Percentiles rank a stretch among this genome's conserved stretches.
Evolutionary conservation across 1,140 invertebrate species (phyloP).

Genomic region (Battus philenor): DNA sequence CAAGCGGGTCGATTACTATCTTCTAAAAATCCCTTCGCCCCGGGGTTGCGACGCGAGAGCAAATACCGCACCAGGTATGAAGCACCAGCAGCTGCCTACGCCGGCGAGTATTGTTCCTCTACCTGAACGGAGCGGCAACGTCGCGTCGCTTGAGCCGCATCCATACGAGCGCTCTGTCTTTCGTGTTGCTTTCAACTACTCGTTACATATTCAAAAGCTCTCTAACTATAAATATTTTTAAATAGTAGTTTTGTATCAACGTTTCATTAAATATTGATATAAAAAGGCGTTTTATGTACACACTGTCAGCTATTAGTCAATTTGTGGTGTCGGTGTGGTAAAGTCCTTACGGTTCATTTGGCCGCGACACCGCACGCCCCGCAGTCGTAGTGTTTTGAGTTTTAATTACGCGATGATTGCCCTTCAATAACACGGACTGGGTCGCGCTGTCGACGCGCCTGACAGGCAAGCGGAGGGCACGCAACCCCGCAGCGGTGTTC

Average conservation of each 20-base stretch:
- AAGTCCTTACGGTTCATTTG: not conserved
- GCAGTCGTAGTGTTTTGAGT: conserved; percentile 6
- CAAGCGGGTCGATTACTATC: conserved; percentile 51
- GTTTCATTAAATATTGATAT: too few species aligned
- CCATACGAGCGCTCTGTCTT: too few species aligned
- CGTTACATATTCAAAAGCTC: too few species aligned
- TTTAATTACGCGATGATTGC: conserved; percentile 1
- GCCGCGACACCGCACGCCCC: not conserved
- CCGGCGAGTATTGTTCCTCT: conserved; percentile 25
- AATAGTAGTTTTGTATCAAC: too few species aligned
- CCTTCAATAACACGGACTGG: not conserved
- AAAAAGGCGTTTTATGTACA: too few species aligned
- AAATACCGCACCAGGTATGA: conserved; percentile 33
- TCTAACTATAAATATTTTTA: too few species aligned
- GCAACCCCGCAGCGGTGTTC: too few species aligned
- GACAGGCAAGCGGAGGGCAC: too few species aligned
- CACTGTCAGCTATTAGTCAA: too few species aligned
- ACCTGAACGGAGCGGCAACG: conserved; percentile 31
- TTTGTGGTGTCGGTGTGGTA: not conserved
- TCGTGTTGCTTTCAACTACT: too few species aligned
- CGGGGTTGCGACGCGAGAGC: conserved; percentile 17
- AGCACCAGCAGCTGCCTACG: conserved; percentile 32
- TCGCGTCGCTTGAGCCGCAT: conserved; percentile 5
- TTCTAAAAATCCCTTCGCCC: conserved; percentile 24
- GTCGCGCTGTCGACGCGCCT: too few species aligned